phyloP scores from a whole-genome alignment of 2,113 vertebrate genomes.

The Coptodon rendalli region DNA sequence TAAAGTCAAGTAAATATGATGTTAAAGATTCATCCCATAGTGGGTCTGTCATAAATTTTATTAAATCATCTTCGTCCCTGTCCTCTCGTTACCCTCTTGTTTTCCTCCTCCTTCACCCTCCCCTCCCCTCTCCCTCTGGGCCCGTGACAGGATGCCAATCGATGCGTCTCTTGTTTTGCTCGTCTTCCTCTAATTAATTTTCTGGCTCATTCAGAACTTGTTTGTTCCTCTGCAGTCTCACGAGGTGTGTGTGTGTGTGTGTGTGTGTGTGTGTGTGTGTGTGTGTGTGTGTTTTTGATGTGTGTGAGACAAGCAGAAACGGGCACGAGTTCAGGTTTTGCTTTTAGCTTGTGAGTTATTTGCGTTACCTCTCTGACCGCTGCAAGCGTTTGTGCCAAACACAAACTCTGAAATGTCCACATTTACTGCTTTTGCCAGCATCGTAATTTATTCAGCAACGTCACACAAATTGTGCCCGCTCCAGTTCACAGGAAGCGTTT shows the following conservation, averaged over 20 bases:
- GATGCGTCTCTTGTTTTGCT: not conserved
- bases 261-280: no score
- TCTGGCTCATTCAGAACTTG: conserved; percentile 5
- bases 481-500: not conserved
- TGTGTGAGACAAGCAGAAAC: not conserved
- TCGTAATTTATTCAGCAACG: not conserved
- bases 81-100: not conserved
- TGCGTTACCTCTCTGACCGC: not conserved
- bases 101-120: not conserved
- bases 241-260: not conserved
- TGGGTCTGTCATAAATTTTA: not conserved
- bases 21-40: not conserved
- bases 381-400: not conserved
- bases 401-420: not conserved
- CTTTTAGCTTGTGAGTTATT: not conserved
- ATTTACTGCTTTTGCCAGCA: not conserved
- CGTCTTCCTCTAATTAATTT: conserved; percentile 11
- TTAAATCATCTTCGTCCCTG: not conserved
- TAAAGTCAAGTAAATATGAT: not conserved
- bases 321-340: not conserved
- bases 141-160: not conserved
- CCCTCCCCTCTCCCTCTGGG: not conserved
- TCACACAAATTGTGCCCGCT: not conserved
- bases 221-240: not conserved
- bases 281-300: no score